phyloP scores from a whole-genome alignment of 2,888 invertebrate genomes.

The Drosophila neotestacea region DNA sequence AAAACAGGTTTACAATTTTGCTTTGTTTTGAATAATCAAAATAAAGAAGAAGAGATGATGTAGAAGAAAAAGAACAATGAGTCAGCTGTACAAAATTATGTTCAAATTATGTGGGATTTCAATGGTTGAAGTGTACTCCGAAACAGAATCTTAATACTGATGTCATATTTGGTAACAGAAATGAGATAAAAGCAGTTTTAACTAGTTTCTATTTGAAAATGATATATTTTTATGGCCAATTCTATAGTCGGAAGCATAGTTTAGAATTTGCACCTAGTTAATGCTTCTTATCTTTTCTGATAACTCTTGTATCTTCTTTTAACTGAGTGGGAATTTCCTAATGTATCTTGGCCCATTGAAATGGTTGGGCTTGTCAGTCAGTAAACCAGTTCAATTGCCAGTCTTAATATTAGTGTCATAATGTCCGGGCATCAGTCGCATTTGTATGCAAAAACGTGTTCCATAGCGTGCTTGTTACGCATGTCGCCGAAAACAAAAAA shows the following conservation, averaged over 20 bases:
- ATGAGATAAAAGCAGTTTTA: constrained; percentile 27
- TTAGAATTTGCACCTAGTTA: background rate
- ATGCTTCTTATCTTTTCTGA: background rate
- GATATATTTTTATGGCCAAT: background rate
- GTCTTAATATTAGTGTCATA: background rate
- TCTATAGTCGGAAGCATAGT: background rate
- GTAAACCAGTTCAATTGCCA: constrained; percentile 39
- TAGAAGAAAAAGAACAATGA: constrained; percentile 33
- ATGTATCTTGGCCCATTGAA: background rate
- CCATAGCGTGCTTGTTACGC: constrained; percentile 56
- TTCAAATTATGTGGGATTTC: constrained; percentile 20
- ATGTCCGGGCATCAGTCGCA: constrained; percentile 29
- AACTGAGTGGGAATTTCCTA: background rate
- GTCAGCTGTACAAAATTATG: constrained; percentile 43
- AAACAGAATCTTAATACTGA: constrained; percentile 29
- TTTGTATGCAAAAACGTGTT: constrained; percentile 75
- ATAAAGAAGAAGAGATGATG: background rate
- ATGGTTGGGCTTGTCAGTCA: background rate
- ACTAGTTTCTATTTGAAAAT: constrained; percentile 26
- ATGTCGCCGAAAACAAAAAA: constrained; percentile 3
- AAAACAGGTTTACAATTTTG: constrained; percentile 12
- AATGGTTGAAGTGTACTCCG: constrained; percentile 13
- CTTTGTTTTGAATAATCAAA: background rate
- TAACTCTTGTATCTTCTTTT: background rate
- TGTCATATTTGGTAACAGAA: constrained; percentile 26